These are phyloP conservation scores for Pionites leucogaster DNA, from an alignment of 2,113 vertebrate species.

Conservation along the genomic window DNA sequence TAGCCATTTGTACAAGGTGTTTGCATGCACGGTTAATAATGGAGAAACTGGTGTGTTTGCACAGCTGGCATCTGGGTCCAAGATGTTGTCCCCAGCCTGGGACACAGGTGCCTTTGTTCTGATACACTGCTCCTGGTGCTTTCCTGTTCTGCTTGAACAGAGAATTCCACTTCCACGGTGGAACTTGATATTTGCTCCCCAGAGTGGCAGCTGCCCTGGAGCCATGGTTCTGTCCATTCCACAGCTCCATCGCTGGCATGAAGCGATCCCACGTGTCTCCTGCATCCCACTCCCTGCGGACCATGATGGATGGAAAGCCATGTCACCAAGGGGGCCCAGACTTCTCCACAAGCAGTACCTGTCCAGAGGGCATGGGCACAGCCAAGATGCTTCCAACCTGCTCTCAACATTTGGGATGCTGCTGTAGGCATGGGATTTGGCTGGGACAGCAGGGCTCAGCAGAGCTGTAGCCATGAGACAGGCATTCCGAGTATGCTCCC, in stretches of 20 bases:
- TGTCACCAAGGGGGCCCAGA: background rate
- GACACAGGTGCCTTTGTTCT: background rate
- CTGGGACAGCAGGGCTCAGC: background rate
- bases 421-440: background rate
- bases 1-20: background rate
- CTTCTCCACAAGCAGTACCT: background rate
- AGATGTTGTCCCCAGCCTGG: background rate
- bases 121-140: background rate
- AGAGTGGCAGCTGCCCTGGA: background rate
- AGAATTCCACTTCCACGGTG: background rate
- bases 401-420: background rate
- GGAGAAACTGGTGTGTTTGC: background rate
- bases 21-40: accelerated
- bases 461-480: accelerated
- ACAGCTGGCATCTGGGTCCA: background rate
- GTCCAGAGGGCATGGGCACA: background rate
- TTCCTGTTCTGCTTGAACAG: background rate
- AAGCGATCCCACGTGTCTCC: accelerated
- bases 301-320: accelerated
- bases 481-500: accelerated
- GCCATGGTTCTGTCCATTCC: background rate
- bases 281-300: background rate
- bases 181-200: background rate
- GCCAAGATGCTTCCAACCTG: background rate
- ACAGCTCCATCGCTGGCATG: background rate